Percentiles rank a stretch among this genome's conserved stretches.
Evolutionary conservation across 2,888 invertebrate species (phyloP).

Genomic region (Omphaloscelis lunosa): DNA sequence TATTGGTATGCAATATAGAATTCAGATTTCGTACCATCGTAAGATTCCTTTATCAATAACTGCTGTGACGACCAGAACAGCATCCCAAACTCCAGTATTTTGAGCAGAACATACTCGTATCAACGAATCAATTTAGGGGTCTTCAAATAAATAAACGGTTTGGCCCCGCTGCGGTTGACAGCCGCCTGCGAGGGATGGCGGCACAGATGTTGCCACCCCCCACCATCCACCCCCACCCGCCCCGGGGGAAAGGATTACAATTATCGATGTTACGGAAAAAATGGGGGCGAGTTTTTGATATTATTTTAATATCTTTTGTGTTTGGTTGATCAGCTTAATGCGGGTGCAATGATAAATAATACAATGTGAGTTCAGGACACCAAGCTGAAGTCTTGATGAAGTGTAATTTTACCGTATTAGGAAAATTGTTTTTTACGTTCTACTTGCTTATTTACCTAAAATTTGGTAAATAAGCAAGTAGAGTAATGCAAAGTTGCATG

Average conservation of each 20-base stretch:
- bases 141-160: constrained; percentile 82
- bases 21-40: not conserved
- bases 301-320: constrained; percentile 62
- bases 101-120: constrained; percentile 71
- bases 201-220: constrained; percentile 79
- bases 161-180: constrained; percentile 84
- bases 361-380: not conserved
- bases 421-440: not conserved
- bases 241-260: constrained; percentile 73
- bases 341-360: constrained; percentile 4
- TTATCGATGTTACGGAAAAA: constrained; percentile 74
- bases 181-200: constrained; percentile 84
- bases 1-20: not conserved
- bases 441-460: no score
- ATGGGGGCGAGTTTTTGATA: constrained; percentile 51
- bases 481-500: not conserved
- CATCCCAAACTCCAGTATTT: constrained; percentile 46
- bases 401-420: not conserved
- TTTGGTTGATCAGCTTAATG: constrained; percentile 45
- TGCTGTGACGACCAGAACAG: not conserved
- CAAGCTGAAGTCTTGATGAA: not conserved
- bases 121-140: constrained; percentile 86
- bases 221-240: constrained; percentile 53
- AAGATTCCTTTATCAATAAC: not conserved
- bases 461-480: not conserved